These are phyloP conservation scores for Athene cunicularia DNA, from an alignment of 2,113 vertebrate genomes.

Conservation along the genomic window DNA sequence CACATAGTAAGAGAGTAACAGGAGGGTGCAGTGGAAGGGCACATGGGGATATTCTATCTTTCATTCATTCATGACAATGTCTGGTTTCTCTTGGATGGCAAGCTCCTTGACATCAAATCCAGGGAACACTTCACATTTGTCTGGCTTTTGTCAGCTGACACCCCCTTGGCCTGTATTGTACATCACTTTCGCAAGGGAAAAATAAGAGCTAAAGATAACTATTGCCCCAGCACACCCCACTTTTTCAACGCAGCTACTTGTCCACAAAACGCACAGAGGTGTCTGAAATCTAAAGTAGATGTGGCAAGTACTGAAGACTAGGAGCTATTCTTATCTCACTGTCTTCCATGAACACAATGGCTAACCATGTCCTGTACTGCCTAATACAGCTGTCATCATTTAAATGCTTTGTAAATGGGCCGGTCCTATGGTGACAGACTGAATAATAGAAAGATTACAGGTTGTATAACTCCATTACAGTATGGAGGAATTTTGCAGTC, in stretches of 20 bases:
- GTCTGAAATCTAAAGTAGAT: background rate
- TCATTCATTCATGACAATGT: background rate
- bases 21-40: background rate
- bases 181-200: conserved; percentile 44
- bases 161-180: background rate
- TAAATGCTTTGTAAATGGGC: conserved; percentile 9
- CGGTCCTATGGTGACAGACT: background rate
- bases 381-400: conserved; percentile 5
- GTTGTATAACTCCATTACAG: background rate
- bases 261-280: background rate
- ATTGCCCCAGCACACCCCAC: background rate
- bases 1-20: background rate
- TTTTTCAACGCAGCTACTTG: conserved; percentile 43
- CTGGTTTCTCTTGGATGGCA: accelerated
- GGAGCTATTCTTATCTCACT: conserved; percentile 13
- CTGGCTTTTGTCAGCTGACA: conserved; percentile 53
- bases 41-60: background rate
- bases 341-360: background rate
- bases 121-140: background rate
- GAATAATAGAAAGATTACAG: background rate
- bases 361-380: background rate
- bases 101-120: background rate
- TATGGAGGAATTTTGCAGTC: background rate
- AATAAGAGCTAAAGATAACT: conserved; percentile 23
- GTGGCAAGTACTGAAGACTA: background rate